Percentiles rank a stretch among this genome's conserved stretches.
These are phyloP conservation scores for Gymnogyps californianus DNA, from an alignment of 2,113 vertebrate genomes.

Conservation along the genomic window DNA sequence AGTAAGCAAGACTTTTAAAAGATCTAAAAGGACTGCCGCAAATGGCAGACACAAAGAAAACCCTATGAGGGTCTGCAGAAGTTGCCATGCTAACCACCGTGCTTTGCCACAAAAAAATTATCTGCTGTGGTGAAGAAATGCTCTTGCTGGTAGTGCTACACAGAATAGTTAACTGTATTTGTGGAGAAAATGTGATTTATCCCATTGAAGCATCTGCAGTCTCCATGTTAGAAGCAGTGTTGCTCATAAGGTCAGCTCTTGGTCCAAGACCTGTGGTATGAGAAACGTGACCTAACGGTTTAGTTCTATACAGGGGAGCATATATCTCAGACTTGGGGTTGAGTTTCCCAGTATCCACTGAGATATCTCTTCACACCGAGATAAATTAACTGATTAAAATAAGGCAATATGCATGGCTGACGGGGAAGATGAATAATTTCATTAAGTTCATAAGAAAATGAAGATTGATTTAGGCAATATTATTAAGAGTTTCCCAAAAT, in stretches of 20 bases:
- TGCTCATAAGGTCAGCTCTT: background rate
- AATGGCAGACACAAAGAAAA: background rate
- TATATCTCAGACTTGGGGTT: background rate
- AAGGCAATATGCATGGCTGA: background rate
- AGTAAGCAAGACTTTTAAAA: background rate
- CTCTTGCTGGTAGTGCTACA: background rate
- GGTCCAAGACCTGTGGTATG: background rate
- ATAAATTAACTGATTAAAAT: background rate
- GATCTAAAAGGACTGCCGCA: background rate
- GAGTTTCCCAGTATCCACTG: background rate
- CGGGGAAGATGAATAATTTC: background rate
- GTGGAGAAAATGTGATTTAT: background rate
- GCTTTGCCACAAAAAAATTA: background rate
- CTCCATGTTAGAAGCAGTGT: background rate
- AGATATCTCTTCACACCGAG: background rate
- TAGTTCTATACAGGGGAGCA: background rate
- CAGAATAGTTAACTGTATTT: background rate
- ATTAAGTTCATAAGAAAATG: background rate
- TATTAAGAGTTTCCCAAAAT: background rate
- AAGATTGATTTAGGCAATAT: background rate
- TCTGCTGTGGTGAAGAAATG: background rate
- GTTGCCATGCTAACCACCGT: accelerated
- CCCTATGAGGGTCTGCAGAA: background rate
- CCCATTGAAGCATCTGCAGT: background rate
- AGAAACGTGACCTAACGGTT: background rate